A percentile compares a stretch with the other conserved stretches of the same genome.
These are phyloP conservation scores for Melanerpes aurifrons DNA, from an alignment of 2,113 vertebrate species.

Conservation along the genomic window DNA sequence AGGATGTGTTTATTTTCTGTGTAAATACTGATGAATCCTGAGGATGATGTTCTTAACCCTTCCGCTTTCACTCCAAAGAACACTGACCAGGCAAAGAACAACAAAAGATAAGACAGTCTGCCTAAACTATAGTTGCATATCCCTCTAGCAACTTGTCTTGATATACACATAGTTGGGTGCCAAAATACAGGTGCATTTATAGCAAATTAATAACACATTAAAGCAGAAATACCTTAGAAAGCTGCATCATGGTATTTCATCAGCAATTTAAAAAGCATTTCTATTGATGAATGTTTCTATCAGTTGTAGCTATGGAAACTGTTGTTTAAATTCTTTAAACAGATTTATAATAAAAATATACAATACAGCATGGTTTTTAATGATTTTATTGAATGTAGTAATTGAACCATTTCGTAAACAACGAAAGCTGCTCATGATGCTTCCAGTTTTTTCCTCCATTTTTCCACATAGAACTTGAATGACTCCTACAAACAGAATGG, in stretches of 20 bases:
- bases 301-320: background rate
- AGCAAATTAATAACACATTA: background rate
- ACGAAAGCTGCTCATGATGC: constrained; percentile 3
- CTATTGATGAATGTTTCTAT: background rate
- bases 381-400: constrained; percentile 42
- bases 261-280: background rate
- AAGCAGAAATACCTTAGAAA: background rate
- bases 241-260: background rate
- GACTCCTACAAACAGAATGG: constrained; percentile 78
- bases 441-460: constrained; percentile 69
- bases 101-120: background rate
- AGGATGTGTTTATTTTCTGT: constrained; percentile 23
- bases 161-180: constrained; percentile 23
- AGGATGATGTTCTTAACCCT: background rate
- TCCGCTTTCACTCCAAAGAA: background rate
- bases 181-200: background rate
- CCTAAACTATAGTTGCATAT: background rate
- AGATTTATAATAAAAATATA: constrained; percentile 43
- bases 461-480: constrained; percentile 84
- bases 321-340: background rate
- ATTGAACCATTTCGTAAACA: constrained; percentile 57
- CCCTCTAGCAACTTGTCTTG: background rate
- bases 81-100: background rate
- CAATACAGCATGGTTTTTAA: background rate
- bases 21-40: constrained; percentile 7